Evolutionary conservation across 2,113 vertebrate species (phyloP).

Genomic region (Sebastes fasciatus): DNA sequence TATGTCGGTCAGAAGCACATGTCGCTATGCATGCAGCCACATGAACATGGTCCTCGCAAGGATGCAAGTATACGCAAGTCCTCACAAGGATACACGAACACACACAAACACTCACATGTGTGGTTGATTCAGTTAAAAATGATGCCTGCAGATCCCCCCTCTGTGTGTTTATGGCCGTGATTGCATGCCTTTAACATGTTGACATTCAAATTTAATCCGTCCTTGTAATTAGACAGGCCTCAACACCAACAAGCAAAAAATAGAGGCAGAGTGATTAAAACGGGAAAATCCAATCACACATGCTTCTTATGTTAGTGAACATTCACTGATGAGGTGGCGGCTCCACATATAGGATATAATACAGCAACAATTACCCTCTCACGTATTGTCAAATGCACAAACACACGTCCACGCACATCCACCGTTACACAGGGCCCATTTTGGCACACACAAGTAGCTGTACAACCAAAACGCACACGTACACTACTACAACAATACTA

Average conservation of each 20-base stretch:
- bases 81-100: neutral
- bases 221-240: conserved; percentile 65
- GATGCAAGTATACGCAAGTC: neutral
- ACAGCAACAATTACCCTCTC: conserved; percentile 62
- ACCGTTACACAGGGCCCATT: neutral
- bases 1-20: neutral
- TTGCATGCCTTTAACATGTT: conserved; percentile 69
- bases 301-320: conserved; percentile 69
- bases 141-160: conserved; percentile 17
- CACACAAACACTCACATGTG: neutral
- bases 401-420: neutral
- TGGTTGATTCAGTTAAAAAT: conserved; percentile 4
- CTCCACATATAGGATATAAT: conserved; percentile 40
- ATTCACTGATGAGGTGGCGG: conserved; percentile 56
- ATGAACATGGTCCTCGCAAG: neutral
- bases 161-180: conserved; percentile 25
- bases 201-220: conserved; percentile 72
- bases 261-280: conserved; percentile 75
- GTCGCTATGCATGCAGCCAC: neutral
- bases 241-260: conserved; percentile 59
- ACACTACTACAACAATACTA: conserved; percentile 59
- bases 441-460: neutral
- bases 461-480: conserved; percentile 23
- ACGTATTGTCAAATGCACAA: conserved; percentile 25
- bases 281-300: conserved; percentile 79